phyloP scores from a whole-genome alignment of 2,888 invertebrate genomes.

The Acanthosepion lycidas region DNA sequence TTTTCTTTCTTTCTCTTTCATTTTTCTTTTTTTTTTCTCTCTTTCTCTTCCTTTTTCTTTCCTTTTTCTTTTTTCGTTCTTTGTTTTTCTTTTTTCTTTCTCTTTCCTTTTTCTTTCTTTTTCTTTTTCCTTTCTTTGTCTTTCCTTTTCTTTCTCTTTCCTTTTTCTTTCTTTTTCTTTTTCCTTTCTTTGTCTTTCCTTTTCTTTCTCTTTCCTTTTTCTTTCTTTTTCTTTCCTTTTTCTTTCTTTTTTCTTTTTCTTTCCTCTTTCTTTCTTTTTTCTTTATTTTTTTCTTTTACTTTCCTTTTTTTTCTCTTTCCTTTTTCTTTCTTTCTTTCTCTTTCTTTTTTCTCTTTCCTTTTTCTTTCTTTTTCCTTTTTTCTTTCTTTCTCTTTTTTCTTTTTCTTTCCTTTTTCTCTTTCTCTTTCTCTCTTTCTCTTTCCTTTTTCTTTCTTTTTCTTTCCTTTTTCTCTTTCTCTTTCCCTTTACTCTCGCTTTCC shows the following conservation, averaged over 20 bases:
- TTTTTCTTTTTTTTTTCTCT: neutral
- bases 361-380: too few species aligned
- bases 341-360: too few species aligned
- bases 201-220: too few species aligned
- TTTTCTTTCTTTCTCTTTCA: neutral
- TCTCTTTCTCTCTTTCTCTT: neutral
- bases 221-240: neutral
- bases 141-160: too few species aligned
- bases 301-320: too few species aligned
- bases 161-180: too few species aligned
- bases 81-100: neutral
- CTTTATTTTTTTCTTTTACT: fast-evolving
- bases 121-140: too few species aligned
- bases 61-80: neutral
- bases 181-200: too few species aligned
- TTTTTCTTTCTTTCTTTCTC: too few species aligned
- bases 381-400: neutral
- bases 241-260: neutral
- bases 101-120: too few species aligned
- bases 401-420: neutral
- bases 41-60: neutral
- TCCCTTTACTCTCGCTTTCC: too few species aligned
- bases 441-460: neutral
- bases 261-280: neutral
- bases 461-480: neutral